Evolutionary conservation across 2,113 vertebrate genomes (phyloP).

Genomic region (Pagrus major): DNA sequence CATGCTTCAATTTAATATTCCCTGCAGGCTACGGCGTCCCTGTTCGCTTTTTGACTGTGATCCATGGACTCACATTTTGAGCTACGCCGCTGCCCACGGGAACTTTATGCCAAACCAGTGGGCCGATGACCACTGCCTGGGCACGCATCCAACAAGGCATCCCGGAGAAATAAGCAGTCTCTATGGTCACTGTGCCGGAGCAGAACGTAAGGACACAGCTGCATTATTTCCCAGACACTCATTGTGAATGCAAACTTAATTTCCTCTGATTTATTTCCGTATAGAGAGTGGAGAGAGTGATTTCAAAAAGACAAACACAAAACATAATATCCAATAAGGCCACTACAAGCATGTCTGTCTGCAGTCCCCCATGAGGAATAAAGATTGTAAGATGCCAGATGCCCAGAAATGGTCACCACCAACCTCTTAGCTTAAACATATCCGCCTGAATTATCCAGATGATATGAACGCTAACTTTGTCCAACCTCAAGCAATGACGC

Average conservation of each 20-base stretch:
- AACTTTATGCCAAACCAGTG: constrained; percentile 66
- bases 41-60: constrained; percentile 57
- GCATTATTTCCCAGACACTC: constrained; percentile 54
- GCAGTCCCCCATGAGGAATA: constrained; percentile 39
- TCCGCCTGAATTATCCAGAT: constrained; percentile 16
- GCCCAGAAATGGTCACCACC: constrained; percentile 22
- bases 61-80: constrained; percentile 68
- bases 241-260: constrained; percentile 69
- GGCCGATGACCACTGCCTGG: constrained; percentile 71
- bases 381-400: constrained; percentile 10
- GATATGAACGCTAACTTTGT: constrained; percentile 16
- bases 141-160: constrained; percentile 71
- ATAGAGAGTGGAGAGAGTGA: constrained; percentile 11
- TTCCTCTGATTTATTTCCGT: constrained; percentile 60
- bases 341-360: constrained; percentile 19
- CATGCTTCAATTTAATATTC: constrained; percentile 52
- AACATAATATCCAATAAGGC: constrained; percentile 40
- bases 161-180: constrained; percentile 66
- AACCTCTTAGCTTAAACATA: constrained; percentile 15
- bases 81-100: constrained; percentile 62
- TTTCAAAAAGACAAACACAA: constrained; percentile 40
- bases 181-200: constrained; percentile 51
- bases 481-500: not conserved
- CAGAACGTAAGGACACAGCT: constrained; percentile 56
- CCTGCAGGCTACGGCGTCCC: constrained; percentile 40